Evolutionary conservation across 2,888 invertebrate genomes (phyloP).

Genomic region (Tetanocera ferruginea): DNA sequence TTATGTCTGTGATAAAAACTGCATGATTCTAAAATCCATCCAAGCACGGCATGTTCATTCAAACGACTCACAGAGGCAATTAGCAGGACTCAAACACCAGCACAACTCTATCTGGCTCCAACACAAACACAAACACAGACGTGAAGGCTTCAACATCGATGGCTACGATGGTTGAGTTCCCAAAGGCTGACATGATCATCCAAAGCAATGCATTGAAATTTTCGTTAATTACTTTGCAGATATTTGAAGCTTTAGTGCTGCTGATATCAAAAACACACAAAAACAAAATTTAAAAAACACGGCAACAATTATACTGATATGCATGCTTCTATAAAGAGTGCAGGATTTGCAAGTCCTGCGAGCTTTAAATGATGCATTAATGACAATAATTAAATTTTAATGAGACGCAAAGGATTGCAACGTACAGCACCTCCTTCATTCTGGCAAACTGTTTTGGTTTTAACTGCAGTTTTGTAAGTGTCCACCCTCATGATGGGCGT

Average conservation of each 20-base stretch:
- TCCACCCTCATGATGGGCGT: not conserved
- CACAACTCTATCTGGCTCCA: too few relatives aligned
- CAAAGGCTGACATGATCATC: not conserved
- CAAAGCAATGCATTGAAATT: not conserved
- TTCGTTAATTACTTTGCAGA: conserved; percentile 7
- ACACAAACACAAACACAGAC: too few relatives aligned
- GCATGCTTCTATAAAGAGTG: not conserved
- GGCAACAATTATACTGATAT: too few relatives aligned
- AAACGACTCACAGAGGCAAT: too few relatives aligned
- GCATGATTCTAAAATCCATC: too few relatives aligned
- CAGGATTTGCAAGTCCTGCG: not conserved
- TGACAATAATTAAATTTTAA: conserved; percentile 29
- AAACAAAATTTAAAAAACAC: not conserved
- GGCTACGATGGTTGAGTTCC: not conserved
- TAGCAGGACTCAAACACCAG: too few relatives aligned
- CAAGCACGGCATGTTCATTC: too few relatives aligned
- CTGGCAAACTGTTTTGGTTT: too few relatives aligned
- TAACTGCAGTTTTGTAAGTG: not conserved
- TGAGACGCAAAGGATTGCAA: conserved; percentile 7
- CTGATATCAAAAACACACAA: not conserved
- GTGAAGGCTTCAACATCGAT: too few relatives aligned
- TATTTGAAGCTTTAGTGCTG: not conserved
- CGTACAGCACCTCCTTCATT: not conserved
- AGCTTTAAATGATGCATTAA: conserved; percentile 12
- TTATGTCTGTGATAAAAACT: too few relatives aligned